Percentiles rank a stretch among this genome's conserved stretches.
phyloP scores from a whole-genome alignment of 2,797 vertebrate genomes.

The Bradypodion pumilum region DNA sequence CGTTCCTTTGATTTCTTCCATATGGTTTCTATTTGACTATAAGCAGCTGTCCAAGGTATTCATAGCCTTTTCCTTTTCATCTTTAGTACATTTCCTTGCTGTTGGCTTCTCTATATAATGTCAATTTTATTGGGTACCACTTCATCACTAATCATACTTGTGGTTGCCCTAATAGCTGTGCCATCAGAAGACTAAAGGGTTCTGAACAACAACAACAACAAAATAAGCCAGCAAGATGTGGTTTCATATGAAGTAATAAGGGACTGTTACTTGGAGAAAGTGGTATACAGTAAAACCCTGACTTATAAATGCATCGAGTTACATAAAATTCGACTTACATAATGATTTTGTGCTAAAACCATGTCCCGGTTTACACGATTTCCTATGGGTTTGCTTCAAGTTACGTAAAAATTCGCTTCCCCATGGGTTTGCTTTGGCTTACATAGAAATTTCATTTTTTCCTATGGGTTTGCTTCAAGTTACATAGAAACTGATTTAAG shows the following conservation, averaged over 20 bases:
- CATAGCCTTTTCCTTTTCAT: slow-evolving; percentile 42
- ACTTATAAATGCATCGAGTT: no score
- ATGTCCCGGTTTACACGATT: no score
- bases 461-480: no score
- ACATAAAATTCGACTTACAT: no score
- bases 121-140: slow-evolving; percentile 44
- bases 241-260: neutral
- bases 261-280: neutral
- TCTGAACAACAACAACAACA: neutral
- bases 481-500: no score
- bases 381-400: no score
- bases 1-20: slow-evolving; percentile 51
- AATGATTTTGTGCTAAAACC: no score
- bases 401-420: no score
- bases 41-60: slow-evolving; percentile 66
- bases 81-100: slow-evolving; percentile 52
- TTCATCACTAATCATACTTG: slow-evolving; percentile 48
- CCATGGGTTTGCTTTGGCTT: no score
- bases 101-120: slow-evolving; percentile 27
- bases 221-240: neutral
- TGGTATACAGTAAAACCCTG: no score
- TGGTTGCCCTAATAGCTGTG: neutral
- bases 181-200: neutral
- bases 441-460: no score
- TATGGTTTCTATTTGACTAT: slow-evolving; percentile 59